A percentile compares a stretch with the other conserved stretches of the same genome.
These are phyloP conservation scores for Drosophila melanogaster DNA, from an alignment of 1,140 invertebrate species.

Conservation along the genomic window DNA sequence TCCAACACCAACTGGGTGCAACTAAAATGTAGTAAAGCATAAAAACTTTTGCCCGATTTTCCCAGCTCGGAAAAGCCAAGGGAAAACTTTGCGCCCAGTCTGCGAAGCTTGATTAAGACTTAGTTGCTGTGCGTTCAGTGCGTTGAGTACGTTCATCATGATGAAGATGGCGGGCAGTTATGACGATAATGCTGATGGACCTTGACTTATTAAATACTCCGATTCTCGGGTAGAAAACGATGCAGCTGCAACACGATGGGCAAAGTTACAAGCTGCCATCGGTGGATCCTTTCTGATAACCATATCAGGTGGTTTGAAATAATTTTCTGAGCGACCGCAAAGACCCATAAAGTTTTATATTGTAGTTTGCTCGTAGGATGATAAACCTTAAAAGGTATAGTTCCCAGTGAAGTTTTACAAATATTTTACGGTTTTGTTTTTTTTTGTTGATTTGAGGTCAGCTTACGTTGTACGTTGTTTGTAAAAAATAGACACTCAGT, in stretches of 20 bases:
- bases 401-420: no score
- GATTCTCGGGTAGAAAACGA: neutral
- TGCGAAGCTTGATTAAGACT: slow-evolving; percentile 53
- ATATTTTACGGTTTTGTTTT: no score
- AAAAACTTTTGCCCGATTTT: slow-evolving; percentile 47
- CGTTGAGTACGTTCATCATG: slow-evolving; percentile 12
- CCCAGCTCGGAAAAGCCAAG: neutral
- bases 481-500: neutral
- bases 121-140: slow-evolving; percentile 16
- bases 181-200: slow-evolving; percentile 20
- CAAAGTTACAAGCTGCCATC: neutral
- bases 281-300: no score
- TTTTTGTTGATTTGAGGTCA: neutral
- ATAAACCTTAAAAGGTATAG: no score
- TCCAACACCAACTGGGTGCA: slow-evolving; percentile 8
- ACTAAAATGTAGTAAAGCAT: slow-evolving; percentile 42
- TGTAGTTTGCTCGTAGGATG: no score
- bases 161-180: slow-evolving; percentile 7
- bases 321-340: neutral
- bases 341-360: neutral
- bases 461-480: neutral
- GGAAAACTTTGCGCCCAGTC: slow-evolving; percentile 29
- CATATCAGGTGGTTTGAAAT: neutral
- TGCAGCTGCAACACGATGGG: neutral
- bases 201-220: slow-evolving; percentile 2